A percentile compares a stretch with the other conserved stretches of the same genome.
These are phyloP conservation scores for Hydra vulgaris DNA, from an alignment of 30 jellyfish, hydroid and myxozoan species.

Conservation along the genomic window DNA sequence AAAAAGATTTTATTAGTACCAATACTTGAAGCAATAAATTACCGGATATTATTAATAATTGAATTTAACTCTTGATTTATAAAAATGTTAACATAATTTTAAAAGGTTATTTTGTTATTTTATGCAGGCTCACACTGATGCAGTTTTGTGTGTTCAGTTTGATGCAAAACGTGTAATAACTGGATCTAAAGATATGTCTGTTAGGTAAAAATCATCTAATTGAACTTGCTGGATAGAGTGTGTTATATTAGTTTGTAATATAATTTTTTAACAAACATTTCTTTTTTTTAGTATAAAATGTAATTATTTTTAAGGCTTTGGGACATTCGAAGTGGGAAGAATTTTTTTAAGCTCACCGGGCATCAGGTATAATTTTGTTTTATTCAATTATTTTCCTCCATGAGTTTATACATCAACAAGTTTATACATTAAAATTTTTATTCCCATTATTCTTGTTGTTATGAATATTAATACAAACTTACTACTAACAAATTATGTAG, in stretches of 20 bases:
- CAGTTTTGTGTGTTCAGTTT: slow-evolving; percentile 56
- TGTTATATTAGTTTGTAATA: too few relatives aligned
- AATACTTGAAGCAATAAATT: too few relatives aligned
- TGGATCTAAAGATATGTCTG: slow-evolving; percentile 79
- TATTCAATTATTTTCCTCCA: background rate
- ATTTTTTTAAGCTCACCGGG: slow-evolving; percentile 60
- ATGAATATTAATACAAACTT: too few relatives aligned
- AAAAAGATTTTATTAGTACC: too few relatives aligned
- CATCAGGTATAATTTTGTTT: slow-evolving; percentile 47
- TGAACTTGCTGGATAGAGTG: background rate
- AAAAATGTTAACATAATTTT: background rate
- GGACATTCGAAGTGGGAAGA: slow-evolving; percentile 94
- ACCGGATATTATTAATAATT: too few relatives aligned
- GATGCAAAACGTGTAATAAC: slow-evolving; percentile 74
- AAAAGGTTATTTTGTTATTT: too few relatives aligned
- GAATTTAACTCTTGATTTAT: too few relatives aligned
- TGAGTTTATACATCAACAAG: too few relatives aligned
- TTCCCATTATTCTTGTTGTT: background rate
- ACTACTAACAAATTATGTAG: too few relatives aligned
- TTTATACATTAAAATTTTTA: too few relatives aligned
- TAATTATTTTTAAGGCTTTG: slow-evolving; percentile 40
- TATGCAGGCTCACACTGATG: slow-evolving; percentile 81
- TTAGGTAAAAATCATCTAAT: slow-evolving; percentile 47
- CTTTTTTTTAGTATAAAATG: background rate
- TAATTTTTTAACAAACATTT: too few relatives aligned